Conservation (phyloP, 64 coral and sea anemone species). For the Montipora sp. region DNA sequence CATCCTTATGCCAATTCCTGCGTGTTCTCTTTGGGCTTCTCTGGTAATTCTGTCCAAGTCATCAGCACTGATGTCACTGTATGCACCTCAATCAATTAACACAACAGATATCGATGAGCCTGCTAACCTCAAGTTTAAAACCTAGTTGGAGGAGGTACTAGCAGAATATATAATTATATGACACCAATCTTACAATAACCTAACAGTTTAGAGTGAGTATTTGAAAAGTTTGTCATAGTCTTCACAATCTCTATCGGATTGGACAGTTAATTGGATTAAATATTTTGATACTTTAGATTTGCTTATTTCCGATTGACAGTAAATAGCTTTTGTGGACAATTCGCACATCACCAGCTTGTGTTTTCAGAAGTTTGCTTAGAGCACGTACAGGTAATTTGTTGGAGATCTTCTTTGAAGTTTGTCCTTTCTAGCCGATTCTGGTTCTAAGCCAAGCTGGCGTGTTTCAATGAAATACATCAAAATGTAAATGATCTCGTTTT, state of each 20-base stretch:
- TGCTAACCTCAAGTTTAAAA: slow-evolving; percentile 7
- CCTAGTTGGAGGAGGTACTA: not conserved
- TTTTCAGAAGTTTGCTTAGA: too few species aligned
- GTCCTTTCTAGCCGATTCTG: too few species aligned
- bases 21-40: slow-evolving; percentile 51
- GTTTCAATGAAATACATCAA: too few species aligned
- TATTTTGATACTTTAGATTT: slow-evolving; percentile 6
- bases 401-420: too few species aligned
- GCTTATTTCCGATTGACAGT: slow-evolving; percentile 1
- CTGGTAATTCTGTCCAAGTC: slow-evolving; percentile 34
- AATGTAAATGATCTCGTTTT: too few species aligned
- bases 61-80: slow-evolving; percentile 36
- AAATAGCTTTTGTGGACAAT: not conserved
- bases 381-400: too few species aligned
- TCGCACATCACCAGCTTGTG: not conserved
- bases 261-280: slow-evolving; percentile 5
- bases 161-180: not conserved
- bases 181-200: not conserved
- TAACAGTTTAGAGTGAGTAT: slow-evolving; percentile 9
- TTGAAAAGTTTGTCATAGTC: slow-evolving; percentile 29
- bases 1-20: slow-evolving; percentile 71
- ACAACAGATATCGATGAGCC: slow-evolving; percentile 4
- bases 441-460: too few species aligned
- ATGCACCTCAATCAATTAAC: slow-evolving; percentile 27
- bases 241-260: not conserved